Base-by-base conservation (phyloP, 2,113 vertebrate species). In the Anolis sagrei region DNA sequence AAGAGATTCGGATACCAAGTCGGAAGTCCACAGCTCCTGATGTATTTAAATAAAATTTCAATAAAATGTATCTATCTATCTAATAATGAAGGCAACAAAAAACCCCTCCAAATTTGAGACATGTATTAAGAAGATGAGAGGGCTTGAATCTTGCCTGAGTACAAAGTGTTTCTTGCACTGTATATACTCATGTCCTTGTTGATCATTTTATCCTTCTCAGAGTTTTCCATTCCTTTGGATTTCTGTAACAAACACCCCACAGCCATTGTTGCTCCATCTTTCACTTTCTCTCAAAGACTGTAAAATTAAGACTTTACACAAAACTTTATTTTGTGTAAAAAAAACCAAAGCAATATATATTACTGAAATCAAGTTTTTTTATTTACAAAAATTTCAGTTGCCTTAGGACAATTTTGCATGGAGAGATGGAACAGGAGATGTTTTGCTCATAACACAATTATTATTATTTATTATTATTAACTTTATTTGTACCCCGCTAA, bases 401-500 rank as follows among this genome's bases (percentile, higher is more conserved):
- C 83, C 83, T 62, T 85, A 72, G 61, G 76, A 72, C 49, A 79
- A 79, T 79, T 85, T 72, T 49, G 83, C 51, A 72, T 32, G 11
- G 76, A 62, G 29, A 85, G 76, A 85, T 62, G 34, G 83, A 72
- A 61, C 34, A 32, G 51, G 66, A 79, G 21, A 44, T 79, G 66
- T 27, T 79, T 13, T 2, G 34, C 36, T 79, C 66, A 61, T 48
- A 23, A 39, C 34, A n/a, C n/a, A n/a, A n/a, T n/a, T n/a, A n/a
- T n/a, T n/a, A n/a, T n/a, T n/a, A n/a, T n/a, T n/a, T n/a, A n/a
- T n/a, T n/a, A n/a, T n/a, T n/a, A n/a, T n/a, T n/a, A n/a, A n/a
- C n/a, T n/a, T n/a, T n/a, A n/a, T n/a, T n/a, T n/a, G n/a, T n/a
- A n/a, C n/a, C n/a, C n/a, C n/a, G n/a, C n/a, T n/a, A n/a, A n/a